phyloP scores from a whole-genome alignment of 2,888 invertebrate genomes.

The Mimumesa dahlbomi region DNA sequence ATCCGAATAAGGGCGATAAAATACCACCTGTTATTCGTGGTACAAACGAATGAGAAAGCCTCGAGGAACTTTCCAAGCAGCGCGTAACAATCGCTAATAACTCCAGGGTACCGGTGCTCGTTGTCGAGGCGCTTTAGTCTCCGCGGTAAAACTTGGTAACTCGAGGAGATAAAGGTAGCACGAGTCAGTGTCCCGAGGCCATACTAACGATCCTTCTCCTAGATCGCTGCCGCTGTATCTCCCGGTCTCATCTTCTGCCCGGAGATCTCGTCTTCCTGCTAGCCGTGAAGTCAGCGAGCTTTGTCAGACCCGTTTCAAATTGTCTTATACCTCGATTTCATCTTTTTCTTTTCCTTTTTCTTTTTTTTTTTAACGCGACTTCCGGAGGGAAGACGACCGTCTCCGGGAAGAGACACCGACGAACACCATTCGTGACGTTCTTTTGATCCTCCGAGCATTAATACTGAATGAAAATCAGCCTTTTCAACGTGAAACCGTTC shows the following conservation, averaged over 20 bases:
- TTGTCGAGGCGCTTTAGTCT: conserved; percentile 66
- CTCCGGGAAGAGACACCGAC: too few relatives aligned
- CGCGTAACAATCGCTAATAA: conserved; percentile 64
- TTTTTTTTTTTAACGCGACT: too few relatives aligned
- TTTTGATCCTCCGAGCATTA: too few relatives aligned
- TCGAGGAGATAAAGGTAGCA: conserved; percentile 69
- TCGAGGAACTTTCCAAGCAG: conserved; percentile 44
- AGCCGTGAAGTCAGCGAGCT: conserved; percentile 23
- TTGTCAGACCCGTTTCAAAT: conserved; percentile 23
- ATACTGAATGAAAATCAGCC: too few relatives aligned
- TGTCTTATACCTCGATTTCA: neutral
- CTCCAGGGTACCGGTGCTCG: conserved; percentile 52
- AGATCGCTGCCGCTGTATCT: conserved; percentile 55
- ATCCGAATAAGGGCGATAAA: conserved; percentile 8
- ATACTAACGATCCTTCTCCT: conserved; percentile 58
- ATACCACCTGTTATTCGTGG: conserved; percentile 61
- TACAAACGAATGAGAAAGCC: conserved; percentile 49
- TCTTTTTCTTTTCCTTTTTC: conserved; percentile 2
- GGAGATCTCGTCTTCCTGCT: conserved; percentile 24
- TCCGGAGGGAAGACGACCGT: too few relatives aligned
- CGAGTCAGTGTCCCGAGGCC: conserved; percentile 56
- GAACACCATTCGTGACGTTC: too few relatives aligned
- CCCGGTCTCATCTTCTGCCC: conserved; percentile 41
- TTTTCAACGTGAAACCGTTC: too few relatives aligned
- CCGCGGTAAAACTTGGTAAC: conserved; percentile 69